Conservation (phyloP, 2,797 vertebrate species). For the Lacerta bilineata region DNA sequence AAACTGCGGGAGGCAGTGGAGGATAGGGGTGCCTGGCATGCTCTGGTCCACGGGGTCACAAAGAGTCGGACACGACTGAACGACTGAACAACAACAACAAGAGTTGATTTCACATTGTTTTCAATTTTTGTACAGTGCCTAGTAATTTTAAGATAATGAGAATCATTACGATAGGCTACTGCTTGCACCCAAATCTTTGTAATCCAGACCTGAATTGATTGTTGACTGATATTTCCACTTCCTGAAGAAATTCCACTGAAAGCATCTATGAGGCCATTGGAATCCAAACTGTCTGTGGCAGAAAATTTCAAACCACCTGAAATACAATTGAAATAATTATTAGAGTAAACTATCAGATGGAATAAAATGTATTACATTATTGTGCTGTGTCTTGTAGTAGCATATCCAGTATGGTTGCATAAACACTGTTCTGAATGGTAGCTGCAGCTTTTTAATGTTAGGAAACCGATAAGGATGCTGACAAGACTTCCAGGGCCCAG, state of each 20-base stretch:
- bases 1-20: too few relatives aligned
- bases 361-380: neutral
- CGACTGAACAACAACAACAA: too few relatives aligned
- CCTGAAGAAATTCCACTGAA: slow-evolving; percentile 75
- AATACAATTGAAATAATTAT: slow-evolving; percentile 45
- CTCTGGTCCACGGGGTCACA: too few relatives aligned
- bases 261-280: slow-evolving; percentile 74
- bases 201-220: slow-evolving; percentile 78
- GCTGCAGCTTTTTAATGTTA: neutral
- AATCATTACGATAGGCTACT: neutral
- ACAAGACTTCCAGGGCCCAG: too few relatives aligned
- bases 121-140: neutral
- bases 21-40: too few relatives aligned
- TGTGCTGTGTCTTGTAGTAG: neutral
- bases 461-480: too few relatives aligned
- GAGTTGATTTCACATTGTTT: neutral
- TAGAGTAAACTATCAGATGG: neutral
- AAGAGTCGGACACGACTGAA: too few relatives aligned
- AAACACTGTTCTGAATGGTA: neutral
- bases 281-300: slow-evolving; percentile 65
- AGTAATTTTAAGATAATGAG: neutral
- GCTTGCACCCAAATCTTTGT: neutral
- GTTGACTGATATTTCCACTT: slow-evolving; percentile 66
- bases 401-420: neutral
- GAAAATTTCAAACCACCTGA: slow-evolving; percentile 74